A percentile compares a stretch with the other conserved stretches of the same genome.
Conservation (phyloP, 2,113 vertebrate species). For the Cynocephalus volans region DNA sequence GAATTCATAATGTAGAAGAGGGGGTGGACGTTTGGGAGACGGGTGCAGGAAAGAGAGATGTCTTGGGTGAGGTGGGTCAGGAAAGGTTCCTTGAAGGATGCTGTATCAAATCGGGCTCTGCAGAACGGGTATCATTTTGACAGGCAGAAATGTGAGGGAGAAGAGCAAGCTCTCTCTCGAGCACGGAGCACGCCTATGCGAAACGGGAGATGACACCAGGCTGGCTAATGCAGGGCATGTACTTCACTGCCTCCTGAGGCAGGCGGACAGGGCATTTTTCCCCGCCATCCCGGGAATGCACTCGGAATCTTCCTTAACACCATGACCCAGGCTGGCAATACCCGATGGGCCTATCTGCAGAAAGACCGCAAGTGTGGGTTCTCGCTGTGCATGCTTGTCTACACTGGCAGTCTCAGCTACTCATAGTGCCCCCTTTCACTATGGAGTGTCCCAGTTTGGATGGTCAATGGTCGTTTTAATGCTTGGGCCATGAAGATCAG, state of each 20-base stretch:
- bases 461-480: rapidly evolving
- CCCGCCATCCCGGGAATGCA: background rate
- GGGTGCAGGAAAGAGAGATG: background rate
- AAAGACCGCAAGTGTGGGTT: rapidly evolving
- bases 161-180: background rate
- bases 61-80: background rate
- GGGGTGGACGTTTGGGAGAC: background rate
- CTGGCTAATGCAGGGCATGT: rapidly evolving
- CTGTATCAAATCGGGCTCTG: background rate
- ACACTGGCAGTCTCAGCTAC: background rate
- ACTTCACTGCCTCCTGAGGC: rapidly evolving
- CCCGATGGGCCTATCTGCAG: background rate
- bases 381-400: too few species aligned
- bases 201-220: rapidly evolving
- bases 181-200: rapidly evolving
- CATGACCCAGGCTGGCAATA: background rate
- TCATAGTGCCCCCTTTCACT: rapidly evolving
- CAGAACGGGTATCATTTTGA: background rate
- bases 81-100: background rate
- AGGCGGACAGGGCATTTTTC: rapidly evolving
- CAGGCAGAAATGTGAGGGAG: background rate
- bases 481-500: background rate
- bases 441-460: background rate
- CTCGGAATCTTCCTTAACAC: background rate
- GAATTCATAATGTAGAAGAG: background rate